Conservation (phyloP, 2,797 vertebrate species). For the Sebastes aleutianus region DNA sequence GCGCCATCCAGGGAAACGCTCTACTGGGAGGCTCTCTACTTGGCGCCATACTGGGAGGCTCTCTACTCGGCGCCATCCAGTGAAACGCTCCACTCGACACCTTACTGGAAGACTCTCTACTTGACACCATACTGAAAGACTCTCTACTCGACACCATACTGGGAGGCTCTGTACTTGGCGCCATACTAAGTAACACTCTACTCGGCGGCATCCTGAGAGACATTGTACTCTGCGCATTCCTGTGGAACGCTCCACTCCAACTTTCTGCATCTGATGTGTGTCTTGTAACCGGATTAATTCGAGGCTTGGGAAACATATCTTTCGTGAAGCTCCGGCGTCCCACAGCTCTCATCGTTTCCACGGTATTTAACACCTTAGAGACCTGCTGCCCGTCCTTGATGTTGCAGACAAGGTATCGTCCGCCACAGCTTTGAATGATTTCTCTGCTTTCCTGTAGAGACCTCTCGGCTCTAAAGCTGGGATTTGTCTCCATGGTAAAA, state of each 20-base stretch:
- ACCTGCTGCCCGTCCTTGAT: constrained; percentile 1
- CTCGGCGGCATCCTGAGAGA: neutral
- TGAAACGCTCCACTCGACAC: too few species aligned
- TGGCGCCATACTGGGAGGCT: neutral
- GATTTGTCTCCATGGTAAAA: neutral
- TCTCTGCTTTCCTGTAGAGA: neutral
- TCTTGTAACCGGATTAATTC: neutral
- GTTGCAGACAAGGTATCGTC: neutral
- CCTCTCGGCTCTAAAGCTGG: neutral
- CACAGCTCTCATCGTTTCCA: neutral
- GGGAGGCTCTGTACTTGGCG: neutral
- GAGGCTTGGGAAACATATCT: neutral
- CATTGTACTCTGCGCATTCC: rapidly evolving
- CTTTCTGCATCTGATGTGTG: rapidly evolving
- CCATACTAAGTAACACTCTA: neutral
- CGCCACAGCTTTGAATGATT: neutral
- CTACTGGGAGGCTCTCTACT: neutral
- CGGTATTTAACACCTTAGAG: constrained; percentile 1
- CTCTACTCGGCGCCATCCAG: too few species aligned
- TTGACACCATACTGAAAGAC: too few species aligned
- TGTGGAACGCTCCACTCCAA: rapidly evolving
- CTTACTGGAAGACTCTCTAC: too few species aligned
- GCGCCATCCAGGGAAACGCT: neutral
- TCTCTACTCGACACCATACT: too few species aligned
- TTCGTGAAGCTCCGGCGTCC: constrained; percentile 21